Percentiles rank a stretch among this genome's conserved stretches.
Conservation (phyloP, 1,140 invertebrate genomes). For the Himalopsyche phryganea region DNA sequence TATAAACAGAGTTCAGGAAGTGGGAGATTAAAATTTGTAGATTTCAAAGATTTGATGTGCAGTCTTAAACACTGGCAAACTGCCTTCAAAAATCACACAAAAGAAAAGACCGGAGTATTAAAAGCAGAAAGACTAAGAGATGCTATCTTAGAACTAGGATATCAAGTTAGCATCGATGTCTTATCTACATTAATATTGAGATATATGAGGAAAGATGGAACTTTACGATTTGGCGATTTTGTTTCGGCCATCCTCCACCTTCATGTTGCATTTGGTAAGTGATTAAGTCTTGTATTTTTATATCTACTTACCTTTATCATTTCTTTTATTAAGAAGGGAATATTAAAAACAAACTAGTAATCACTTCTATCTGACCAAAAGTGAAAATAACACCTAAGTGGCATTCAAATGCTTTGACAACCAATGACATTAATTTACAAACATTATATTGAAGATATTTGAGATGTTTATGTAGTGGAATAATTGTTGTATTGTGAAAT, state of each 20-base stretch:
- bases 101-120: conserved; percentile 86
- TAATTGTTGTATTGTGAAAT: no score
- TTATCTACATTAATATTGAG: conserved; percentile 77
- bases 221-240: conserved; percentile 88
- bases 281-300: not conserved
- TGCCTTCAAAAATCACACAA: conserved; percentile 86
- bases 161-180: conserved; percentile 80
- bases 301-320: not conserved
- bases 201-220: conserved; percentile 91
- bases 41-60: conserved; percentile 91
- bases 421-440: no score
- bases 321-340: no score
- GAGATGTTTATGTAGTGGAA: no score
- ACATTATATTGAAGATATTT: no score
- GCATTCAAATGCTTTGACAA: not conserved
- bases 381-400: not conserved
- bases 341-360: not conserved
- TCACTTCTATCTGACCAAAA: not conserved
- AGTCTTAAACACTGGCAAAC: conserved; percentile 89
- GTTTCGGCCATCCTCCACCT: conserved; percentile 86
- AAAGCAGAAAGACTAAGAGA: conserved; percentile 82
- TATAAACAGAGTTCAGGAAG: conserved; percentile 72
- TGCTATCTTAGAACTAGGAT: conserved; percentile 81
- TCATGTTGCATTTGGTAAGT: conserved; percentile 82
- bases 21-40: conserved; percentile 77